phyloP scores from a whole-genome alignment of 2,888 invertebrate genomes.

The Leucophenga montana region DNA sequence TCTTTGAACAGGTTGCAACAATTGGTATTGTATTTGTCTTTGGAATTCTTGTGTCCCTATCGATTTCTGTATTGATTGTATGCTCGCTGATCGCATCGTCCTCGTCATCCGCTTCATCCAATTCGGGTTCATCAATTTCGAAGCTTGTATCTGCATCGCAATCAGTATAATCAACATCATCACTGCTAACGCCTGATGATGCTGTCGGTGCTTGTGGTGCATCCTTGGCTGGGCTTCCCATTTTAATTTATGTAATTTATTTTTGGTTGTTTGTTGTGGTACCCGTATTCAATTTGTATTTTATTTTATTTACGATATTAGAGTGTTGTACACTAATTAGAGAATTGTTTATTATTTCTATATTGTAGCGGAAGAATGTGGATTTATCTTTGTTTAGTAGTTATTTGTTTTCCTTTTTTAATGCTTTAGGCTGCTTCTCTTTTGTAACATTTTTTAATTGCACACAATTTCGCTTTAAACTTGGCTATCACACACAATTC shows the following conservation, averaged over 20 bases:
- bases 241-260: slow-evolving; percentile 15
- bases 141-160: slow-evolving; percentile 65
- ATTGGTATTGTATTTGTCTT: slow-evolving; percentile 16
- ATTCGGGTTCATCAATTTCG: slow-evolving; percentile 64
- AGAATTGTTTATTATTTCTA: slow-evolving; percentile 23
- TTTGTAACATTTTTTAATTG: slow-evolving; percentile 40
- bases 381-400: slow-evolving; percentile 5
- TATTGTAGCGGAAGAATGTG: slow-evolving; percentile 19
- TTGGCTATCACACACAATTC: slow-evolving; percentile 50
- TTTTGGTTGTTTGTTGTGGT: slow-evolving; percentile 16
- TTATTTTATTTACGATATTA: not conserved
- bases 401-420: slow-evolving; percentile 8
- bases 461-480: slow-evolving; percentile 39
- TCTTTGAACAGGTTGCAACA: no score
- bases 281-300: not conserved
- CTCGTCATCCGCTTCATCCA: slow-evolving; percentile 45
- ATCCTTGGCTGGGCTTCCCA: slow-evolving; percentile 39
- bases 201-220: slow-evolving; percentile 39
- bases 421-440: slow-evolving; percentile 3
- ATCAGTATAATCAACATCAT: slow-evolving; percentile 41
- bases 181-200: slow-evolving; percentile 12
- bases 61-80: not conserved
- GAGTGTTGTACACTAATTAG: not conserved
- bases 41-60: not conserved
- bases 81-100: slow-evolving; percentile 16